Evolutionary conservation across 2,888 invertebrate species (phyloP).

Genomic region (Plutella xylostella): DNA sequence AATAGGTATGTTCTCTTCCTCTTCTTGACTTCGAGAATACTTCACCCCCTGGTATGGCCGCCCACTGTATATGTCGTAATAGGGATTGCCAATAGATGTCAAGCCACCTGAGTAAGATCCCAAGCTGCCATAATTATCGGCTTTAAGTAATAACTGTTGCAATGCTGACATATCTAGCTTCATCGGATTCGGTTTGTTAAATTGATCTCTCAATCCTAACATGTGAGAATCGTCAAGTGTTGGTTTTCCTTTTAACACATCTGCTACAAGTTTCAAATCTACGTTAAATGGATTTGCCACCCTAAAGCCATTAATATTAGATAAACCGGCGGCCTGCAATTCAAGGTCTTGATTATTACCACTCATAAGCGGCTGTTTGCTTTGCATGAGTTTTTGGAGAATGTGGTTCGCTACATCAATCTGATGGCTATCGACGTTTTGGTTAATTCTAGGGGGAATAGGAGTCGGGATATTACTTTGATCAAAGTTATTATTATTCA

Average conservation of each 20-base stretch:
- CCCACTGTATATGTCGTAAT: conserved; percentile 43
- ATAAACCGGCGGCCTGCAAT: conserved; percentile 32
- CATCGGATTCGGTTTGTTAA: conserved; percentile 36
- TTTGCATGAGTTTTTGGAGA: conserved; percentile 41
- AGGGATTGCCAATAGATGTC: conserved; percentile 36
- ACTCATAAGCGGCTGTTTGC: conserved; percentile 34
- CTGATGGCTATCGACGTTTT: conserved; percentile 56
- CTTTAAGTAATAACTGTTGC: conserved; percentile 44
- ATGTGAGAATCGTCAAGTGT: conserved; percentile 43
- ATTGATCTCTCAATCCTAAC: conserved; percentile 39
- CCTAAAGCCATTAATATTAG: conserved; percentile 60
- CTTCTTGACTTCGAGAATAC: conserved; percentile 62
- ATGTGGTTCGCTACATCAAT: conserved; percentile 47
- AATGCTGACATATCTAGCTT: conserved; percentile 49
- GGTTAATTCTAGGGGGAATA: conserved; percentile 48
- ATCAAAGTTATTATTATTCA: conserved; percentile 43
- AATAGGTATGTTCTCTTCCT: conserved; percentile 54
- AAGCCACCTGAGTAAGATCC: conserved; percentile 33
- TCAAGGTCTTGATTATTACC: conserved; percentile 45
- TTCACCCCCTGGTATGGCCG: conserved; percentile 55
- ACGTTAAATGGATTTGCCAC: conserved; percentile 65
- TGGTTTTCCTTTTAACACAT: conserved; percentile 56
- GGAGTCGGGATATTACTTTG: conserved; percentile 40
- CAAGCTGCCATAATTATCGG: conserved; percentile 37
- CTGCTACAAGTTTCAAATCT: conserved; percentile 57